Percentiles rank a stretch among this genome's conserved stretches.
phyloP scores from a whole-genome alignment of 2,113 vertebrate genomes.

The Pomatostomus ruficeps region DNA sequence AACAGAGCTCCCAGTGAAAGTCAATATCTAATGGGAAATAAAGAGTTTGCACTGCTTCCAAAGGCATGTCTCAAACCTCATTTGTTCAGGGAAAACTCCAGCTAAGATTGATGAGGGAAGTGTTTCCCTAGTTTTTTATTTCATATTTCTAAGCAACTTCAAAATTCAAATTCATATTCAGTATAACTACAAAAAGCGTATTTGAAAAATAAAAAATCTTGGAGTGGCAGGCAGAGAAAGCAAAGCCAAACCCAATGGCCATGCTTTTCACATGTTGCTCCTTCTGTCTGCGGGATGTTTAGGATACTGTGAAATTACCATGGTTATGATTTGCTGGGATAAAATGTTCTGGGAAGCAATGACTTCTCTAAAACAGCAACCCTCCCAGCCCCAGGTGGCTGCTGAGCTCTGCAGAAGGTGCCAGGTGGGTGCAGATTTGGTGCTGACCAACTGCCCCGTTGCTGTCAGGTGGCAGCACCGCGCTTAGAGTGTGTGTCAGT shows the following conservation, averaged over 20 bases:
- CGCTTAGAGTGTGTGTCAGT: fast-evolving
- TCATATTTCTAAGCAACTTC: not conserved
- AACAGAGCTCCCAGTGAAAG: not conserved
- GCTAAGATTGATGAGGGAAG: not conserved
- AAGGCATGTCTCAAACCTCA: not conserved
- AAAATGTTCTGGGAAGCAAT: not conserved
- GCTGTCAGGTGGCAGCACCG: not conserved
- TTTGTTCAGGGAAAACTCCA: not conserved
- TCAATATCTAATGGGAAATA: not conserved
- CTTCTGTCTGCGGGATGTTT: not conserved
- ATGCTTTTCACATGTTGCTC: fast-evolving
- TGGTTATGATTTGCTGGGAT: not conserved
- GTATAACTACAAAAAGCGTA: not conserved
- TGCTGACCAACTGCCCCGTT: fast-evolving
- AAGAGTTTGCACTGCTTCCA: not conserved
- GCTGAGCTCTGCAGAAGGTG: not conserved
- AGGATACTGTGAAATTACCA: not conserved
- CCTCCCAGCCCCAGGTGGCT: not conserved
- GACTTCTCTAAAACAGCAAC: not conserved
- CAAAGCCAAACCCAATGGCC: not conserved
- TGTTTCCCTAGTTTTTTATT: not conserved
- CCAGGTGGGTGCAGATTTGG: not conserved
- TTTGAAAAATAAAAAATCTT: not conserved
- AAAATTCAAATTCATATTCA: not conserved
- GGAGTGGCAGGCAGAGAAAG: not conserved